Evolutionary conservation across 2,113 vertebrate genomes (phyloP).

Genomic region (Scomber colias): DNA sequence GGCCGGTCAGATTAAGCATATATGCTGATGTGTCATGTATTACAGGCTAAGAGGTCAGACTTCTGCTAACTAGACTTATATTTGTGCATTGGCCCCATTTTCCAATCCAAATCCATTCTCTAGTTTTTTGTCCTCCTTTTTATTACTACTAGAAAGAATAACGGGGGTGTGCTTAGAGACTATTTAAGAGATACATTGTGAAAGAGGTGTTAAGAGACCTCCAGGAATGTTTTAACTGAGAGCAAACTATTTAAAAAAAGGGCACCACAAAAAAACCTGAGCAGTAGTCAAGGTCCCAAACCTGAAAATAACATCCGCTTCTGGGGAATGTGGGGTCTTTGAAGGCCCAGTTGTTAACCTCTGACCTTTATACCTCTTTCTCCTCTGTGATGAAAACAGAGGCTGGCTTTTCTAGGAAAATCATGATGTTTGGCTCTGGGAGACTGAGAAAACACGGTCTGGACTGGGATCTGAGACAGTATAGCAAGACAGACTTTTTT

Average conservation of each 20-base stretch:
- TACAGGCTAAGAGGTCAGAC: neutral
- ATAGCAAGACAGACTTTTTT: too few species aligned
- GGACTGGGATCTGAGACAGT: neutral
- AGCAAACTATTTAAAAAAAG: neutral
- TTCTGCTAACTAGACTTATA: too few species aligned
- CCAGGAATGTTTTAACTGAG: neutral
- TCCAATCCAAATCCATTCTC: too few species aligned
- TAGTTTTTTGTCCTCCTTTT: too few species aligned
- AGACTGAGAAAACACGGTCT: conserved; percentile 15
- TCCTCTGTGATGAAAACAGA: neutral
- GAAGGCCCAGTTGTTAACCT: conserved; percentile 21
- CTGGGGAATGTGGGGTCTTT: neutral
- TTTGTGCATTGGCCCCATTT: too few species aligned
- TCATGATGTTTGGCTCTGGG: neutral
- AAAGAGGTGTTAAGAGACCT: neutral
- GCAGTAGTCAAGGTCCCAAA: neutral
- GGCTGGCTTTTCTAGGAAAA: conserved; percentile 26
- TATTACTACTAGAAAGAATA: neutral
- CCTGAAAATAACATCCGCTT: conserved; percentile 6
- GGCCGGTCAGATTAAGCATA: neutral
- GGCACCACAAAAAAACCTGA: neutral
- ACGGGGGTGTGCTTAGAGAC: neutral
- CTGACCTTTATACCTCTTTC: conserved; percentile 9
- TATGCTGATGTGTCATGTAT: neutral
- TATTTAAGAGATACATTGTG: neutral